phyloP scores from a whole-genome alignment of 2,113 vertebrate species.

The Lepisosteus osseus region DNA sequence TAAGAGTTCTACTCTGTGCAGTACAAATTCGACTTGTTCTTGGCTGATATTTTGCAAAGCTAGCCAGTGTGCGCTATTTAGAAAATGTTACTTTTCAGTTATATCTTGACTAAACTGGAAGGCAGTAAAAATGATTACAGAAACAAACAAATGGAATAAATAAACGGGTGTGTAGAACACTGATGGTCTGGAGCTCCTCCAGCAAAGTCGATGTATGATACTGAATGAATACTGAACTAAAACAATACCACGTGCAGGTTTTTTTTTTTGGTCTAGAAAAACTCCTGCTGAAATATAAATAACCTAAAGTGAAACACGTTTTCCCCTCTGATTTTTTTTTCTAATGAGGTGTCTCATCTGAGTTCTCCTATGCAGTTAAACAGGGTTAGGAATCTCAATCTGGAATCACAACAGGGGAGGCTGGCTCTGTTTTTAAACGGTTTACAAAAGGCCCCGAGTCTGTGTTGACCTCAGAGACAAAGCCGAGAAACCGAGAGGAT shows the following conservation, averaged over 20 bases:
- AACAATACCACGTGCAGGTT: conserved; percentile 6
- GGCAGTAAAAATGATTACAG: conserved; percentile 33
- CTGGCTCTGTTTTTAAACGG: no score
- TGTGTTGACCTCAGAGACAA: no score
- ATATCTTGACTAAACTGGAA: conserved; percentile 19
- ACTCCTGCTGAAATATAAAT: conserved; percentile 1
- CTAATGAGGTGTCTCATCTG: neutral
- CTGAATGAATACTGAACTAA: neutral
- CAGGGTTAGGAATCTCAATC: neutral
- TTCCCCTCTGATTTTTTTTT: neutral
- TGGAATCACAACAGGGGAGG: neutral
- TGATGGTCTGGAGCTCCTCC: conserved; percentile 25
- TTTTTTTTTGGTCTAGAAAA: neutral
- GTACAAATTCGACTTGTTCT: no score
- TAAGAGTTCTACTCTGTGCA: no score
- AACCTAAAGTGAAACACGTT: neutral
- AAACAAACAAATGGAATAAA: conserved; percentile 11
- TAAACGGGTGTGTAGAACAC: conserved; percentile 28
- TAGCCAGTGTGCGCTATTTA: no score
- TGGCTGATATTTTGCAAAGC: no score
- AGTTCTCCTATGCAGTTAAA: neutral
- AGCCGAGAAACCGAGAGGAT: neutral
- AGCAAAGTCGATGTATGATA: conserved; percentile 24
- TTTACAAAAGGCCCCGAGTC: no score
- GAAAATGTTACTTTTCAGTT: conserved; percentile 16